Evolutionary conservation across 2,888 invertebrate species (phyloP).

Genomic region (Stenolophus ochropezus): DNA sequence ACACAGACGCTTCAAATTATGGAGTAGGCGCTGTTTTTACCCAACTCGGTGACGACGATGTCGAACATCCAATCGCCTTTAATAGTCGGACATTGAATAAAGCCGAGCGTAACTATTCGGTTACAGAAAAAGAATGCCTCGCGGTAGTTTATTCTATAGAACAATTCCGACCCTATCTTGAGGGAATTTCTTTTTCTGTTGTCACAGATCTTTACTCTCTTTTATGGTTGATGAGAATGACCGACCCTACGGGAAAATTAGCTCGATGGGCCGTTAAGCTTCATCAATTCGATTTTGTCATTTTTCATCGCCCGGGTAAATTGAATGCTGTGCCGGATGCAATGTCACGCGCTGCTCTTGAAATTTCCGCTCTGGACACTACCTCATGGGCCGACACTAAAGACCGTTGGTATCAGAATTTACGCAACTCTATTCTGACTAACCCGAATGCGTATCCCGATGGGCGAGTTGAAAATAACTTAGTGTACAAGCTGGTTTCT

Average conservation of each 20-base stretch:
- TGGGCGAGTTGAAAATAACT: too few species aligned
- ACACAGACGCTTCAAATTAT: background rate
- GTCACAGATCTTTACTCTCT: background rate
- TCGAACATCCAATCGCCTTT: background rate
- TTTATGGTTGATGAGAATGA: background rate
- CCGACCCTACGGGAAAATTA: background rate
- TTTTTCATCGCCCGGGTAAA: too few species aligned
- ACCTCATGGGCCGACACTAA: too few species aligned
- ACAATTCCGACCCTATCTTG: background rate
- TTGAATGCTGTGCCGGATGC: too few species aligned
- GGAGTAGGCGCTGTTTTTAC: background rate
- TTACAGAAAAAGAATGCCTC: background rate
- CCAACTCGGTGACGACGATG: background rate
- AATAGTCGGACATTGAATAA: background rate
- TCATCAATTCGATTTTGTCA: background rate
- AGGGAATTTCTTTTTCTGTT: background rate
- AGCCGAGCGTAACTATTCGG: background rate
- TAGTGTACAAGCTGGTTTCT: too few species aligned
- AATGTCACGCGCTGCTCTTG: too few species aligned
- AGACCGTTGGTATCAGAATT: too few species aligned
- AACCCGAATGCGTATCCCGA: too few species aligned
- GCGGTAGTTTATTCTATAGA: background rate
- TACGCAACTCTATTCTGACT: too few species aligned
- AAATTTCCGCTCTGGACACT: too few species aligned
- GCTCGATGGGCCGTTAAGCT: background rate